Evolutionary conservation across 2,888 invertebrate species (phyloP).

Genomic region (Muscina levida): DNA sequence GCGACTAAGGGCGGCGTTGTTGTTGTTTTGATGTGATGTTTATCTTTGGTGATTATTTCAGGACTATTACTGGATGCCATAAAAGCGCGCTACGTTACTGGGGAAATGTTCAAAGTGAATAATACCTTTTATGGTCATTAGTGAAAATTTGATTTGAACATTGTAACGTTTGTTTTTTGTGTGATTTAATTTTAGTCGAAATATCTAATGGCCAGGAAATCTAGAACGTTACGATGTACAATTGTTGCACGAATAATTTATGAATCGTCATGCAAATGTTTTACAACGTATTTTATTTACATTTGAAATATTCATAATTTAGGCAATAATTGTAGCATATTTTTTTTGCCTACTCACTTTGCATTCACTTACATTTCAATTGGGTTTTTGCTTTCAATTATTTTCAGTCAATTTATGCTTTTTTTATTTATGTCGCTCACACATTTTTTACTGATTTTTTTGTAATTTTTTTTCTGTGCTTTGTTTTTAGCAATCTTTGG

Average conservation of each 20-base stretch:
- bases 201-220: no score
- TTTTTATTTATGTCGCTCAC: no score
- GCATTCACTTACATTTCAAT: neutral
- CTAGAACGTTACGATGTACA: no score
- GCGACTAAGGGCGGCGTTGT: neutral
- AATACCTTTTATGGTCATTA: conserved; percentile 23
- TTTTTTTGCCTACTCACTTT: neutral
- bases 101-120: neutral
- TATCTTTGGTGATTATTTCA: conserved; percentile 20
- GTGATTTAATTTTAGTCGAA: neutral
- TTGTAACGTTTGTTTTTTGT: conserved; percentile 1
- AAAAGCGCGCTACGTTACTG: neutral
- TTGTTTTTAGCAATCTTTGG: conserved; percentile 45
- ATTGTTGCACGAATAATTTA: no score
- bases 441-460: no score
- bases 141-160: conserved; percentile 18
- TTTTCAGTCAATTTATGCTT: no score
- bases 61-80: conserved; percentile 13
- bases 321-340: neutral
- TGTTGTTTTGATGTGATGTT: neutral
- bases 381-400: neutral
- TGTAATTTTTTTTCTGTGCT: no score
- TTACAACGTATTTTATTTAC: conserved; percentile 23
- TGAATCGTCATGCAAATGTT: conserved; percentile 1
- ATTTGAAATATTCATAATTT: conserved; percentile 12